Evolutionary conservation across 2,797 vertebrate genomes (phyloP), one percentile per base, ranked within the genome.

Genomic region (Pygocentrus nattereri): DNA sequence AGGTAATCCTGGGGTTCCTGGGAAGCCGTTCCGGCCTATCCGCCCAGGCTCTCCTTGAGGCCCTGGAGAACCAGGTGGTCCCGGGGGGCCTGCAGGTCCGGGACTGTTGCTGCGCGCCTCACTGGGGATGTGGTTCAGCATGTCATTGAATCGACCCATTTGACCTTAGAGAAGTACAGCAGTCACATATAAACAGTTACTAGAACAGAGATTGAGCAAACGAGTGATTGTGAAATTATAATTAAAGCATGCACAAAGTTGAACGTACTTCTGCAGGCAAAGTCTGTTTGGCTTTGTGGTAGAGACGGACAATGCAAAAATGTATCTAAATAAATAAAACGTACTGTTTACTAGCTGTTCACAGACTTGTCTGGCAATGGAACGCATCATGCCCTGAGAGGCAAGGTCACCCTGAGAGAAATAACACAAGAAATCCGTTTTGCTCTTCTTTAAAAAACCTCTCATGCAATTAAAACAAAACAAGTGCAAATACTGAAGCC

Each of bases 351-450:
- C 97, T 71, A 99, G 84, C 80, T 97, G 97, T 90, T 98, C 97
- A 70, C 98, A 99, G 58, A 99, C 97, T 94, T 99, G 97, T 93
- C 98, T 95, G 89, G 98, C 97, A 74, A 99, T 97, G 80, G 97
- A 95, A 59, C 98, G 92, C 97, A 99, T 99, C 96, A 99, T 96
- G 91, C 97, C 97, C 93, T 99, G 98, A 83, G 98, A 98, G 87
- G 97, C 97, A 41, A 98, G 94, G 85, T 99, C 97, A 19, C 97
- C 98, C 98, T 99, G 89, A 85, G 87, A 75, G 88, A 89, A 90
- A 59, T 0, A 90, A 75, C 13, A 62, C 0, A 12, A 68, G 25
- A 81, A 52, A 41, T 50, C 47, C 79, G 2, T 19, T 71, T 50
- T 2, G 23, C 30, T 18, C 15, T 18, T 30, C 3, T 11, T 18